Percentiles rank a stretch among this genome's conserved stretches.
Evolutionary conservation across 1,140 invertebrate species (phyloP).

Genomic region (Drosophila rhopaloa): DNA sequence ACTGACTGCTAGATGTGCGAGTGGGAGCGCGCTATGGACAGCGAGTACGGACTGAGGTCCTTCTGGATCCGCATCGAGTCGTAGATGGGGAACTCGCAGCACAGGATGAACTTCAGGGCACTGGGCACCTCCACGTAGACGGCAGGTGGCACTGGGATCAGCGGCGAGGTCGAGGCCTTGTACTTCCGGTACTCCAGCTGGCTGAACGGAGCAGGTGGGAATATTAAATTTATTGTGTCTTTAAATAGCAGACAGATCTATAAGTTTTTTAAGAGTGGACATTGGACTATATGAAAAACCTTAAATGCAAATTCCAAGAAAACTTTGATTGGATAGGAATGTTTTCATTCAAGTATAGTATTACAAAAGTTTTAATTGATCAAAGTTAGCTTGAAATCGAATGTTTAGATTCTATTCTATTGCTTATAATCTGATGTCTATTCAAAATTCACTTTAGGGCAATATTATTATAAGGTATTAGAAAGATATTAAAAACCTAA

Average conservation of each 20-base stretch:
- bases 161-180: slow-evolving; percentile 93
- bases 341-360: too few relatives aligned
- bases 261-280: too few relatives aligned
- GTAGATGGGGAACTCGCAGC: slow-evolving; percentile 95
- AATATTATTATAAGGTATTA: too few relatives aligned
- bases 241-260: neutral
- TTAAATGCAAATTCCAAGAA: too few relatives aligned
- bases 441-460: too few relatives aligned
- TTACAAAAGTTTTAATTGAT: too few relatives aligned
- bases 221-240: neutral
- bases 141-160: slow-evolving; percentile 93
- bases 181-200: slow-evolving; percentile 94
- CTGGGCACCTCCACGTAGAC: slow-evolving; percentile 93
- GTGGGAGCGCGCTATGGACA: slow-evolving; percentile 90
- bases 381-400: too few relatives aligned
- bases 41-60: slow-evolving; percentile 89
- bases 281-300: too few relatives aligned
- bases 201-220: slow-evolving; percentile 84
- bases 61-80: slow-evolving; percentile 89
- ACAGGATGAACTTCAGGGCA: slow-evolving; percentile 92
- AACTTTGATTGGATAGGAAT: too few relatives aligned
- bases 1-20: slow-evolving; percentile 89
- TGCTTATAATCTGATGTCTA: too few relatives aligned
- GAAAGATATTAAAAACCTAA: too few relatives aligned
- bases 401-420: too few relatives aligned